Evolutionary conservation across 2,113 vertebrate species (phyloP), one percentile per base, ranked within the genome.

Genomic region (Chunga burmeisteri): DNA sequence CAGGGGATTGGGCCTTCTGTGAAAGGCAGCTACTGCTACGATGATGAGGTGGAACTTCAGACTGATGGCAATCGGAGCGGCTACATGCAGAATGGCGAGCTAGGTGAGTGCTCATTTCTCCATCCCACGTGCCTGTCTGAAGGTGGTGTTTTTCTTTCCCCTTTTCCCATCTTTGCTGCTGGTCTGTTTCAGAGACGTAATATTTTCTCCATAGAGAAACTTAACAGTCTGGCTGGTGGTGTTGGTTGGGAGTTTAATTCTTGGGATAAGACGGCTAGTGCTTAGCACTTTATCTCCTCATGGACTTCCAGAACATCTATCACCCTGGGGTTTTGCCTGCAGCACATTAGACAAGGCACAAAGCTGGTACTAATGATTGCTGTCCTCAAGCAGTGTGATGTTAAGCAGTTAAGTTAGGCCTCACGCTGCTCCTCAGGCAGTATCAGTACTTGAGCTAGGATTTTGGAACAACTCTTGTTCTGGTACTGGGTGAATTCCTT

Each of bases 11-110:
- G 32, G 23, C 1, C 32, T 22, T 13, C 13, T 3, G 3, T 13
- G 11, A 5, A 7, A 16, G 5, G 3, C 13, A 13, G 8, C 16
- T 19, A 3, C 14, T 23, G 2, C 19, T 34, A 13, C 2, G 81
- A 78, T 1, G 80, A 91, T 1, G 40, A 97, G 0, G 55, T 81
- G 1, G 98, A 98, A 21, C 98, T 98, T 21, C 98, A 98, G 95
- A 98, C 98, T 0, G 98, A 98, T 0, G 98, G 98, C 67, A 98
- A 96, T 72, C 94, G 77, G 9, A 71, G 87, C 0, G 98, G 97
- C 67, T 87, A 32, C 61, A 6, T 86, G 5, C 38, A 16, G 30
- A 77, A 50, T 0, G 85, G n/a, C 9, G 91, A 84, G 22, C 36
- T 12, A 72, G 97, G 98, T 98, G 55, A 82, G 44, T 42, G n/a